Base-by-base conservation (phyloP, 2,888 invertebrate species). In the Mythimna impura region DNA sequence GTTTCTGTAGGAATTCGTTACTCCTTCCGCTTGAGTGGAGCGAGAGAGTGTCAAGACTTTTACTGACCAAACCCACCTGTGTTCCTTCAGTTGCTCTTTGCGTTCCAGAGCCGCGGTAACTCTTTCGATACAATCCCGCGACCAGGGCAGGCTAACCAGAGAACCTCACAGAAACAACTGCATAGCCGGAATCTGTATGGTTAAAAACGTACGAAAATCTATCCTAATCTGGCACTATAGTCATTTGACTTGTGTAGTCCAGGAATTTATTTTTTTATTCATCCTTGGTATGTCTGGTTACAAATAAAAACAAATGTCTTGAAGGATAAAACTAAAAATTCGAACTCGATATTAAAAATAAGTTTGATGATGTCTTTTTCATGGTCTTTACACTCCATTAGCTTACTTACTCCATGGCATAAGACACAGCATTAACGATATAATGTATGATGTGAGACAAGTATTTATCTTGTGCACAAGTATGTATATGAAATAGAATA, bases 331-430 rank as follows among this genome's bases (percentile, higher is more conserved):
- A 47, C 47, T 47, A 47, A 17, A 47, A 17, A 47, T 47, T 47
- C 14, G 47, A 2, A 6, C 17, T 17, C 6, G 17, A 17, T 47
- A 14, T 47, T 47, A 17, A 47, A n/a, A 47, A 17, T 43, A 43
- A 20, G 47, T 30, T 30, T 30, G 47, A 2, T 17, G 20, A 0
- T 14, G 4, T 14, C 43, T 55, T 55, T 25, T 10, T 25, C 34
- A 20, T 58, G 1, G 10, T 7, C 10, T 58, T 34, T 20, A 36
- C 20, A 58, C 58, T 58, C n/a, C 73, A 74, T 79, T 79, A n/a
- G 12, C 47, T 79, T 6, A 54, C 34, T n/a, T 40, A 79, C 47
- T 74, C 74, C 36, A 1, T 72, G 79, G 1, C 30, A 40, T 2
- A 8, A 7, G 14, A n/a, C 14, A 43, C 55, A 58, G n/a, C 20